These are phyloP conservation scores for Meriones unguiculatus DNA, from an alignment of 2,113 vertebrate species.

Conservation along the genomic window DNA sequence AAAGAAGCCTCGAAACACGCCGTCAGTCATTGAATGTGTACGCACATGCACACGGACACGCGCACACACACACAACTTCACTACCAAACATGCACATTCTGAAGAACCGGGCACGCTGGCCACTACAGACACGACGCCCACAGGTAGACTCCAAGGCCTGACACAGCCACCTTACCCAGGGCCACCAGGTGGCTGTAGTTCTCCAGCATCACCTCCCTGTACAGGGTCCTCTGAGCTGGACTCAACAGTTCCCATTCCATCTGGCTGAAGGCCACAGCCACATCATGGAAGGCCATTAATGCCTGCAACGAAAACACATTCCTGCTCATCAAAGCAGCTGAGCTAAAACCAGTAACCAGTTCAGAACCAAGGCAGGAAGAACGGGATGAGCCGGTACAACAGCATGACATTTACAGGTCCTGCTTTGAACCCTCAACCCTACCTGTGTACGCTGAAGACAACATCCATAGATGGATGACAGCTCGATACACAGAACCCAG, in stretches of 20 bases:
- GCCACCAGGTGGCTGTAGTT: background rate
- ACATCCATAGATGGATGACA: background rate
- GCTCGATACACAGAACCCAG: background rate
- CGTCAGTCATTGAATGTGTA: background rate
- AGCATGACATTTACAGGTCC: background rate
- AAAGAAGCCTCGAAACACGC: background rate
- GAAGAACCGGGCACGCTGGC: background rate
- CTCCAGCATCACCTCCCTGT: background rate
- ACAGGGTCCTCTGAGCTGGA: background rate
- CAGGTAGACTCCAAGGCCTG: background rate
- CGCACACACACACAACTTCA: background rate
- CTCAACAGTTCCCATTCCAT: background rate
- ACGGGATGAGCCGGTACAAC: too few relatives aligned
- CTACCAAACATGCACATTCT: background rate
- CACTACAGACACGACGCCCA: background rate
- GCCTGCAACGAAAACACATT: background rate
- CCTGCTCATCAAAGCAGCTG: background rate
- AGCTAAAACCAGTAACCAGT: background rate
- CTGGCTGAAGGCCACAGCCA: slow-evolving; percentile 13
- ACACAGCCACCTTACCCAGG: background rate
- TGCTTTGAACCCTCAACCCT: background rate
- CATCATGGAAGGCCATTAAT: background rate
- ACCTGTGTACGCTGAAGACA: background rate
- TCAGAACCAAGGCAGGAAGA: background rate
- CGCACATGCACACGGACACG: background rate